Percentiles rank a stretch among this genome's conserved stretches.
phyloP scores from a whole-genome alignment of 1,140 invertebrate species.

The Gryon sp. region DNA sequence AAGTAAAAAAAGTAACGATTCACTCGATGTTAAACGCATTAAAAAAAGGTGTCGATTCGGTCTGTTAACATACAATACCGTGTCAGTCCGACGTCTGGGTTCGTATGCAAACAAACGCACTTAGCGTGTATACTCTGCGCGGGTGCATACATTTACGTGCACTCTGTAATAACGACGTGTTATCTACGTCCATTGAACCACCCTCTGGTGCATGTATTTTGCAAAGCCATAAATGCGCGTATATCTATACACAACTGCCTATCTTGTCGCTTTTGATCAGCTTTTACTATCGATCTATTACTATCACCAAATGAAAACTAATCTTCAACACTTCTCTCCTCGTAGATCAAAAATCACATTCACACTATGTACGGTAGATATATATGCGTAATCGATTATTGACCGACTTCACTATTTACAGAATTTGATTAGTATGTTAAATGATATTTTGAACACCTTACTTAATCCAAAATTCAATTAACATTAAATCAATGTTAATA shows the following conservation, averaged over 20 bases:
- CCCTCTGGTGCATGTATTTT: conserved; percentile 41
- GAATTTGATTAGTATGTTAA: no score
- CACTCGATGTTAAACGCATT: conserved; percentile 23
- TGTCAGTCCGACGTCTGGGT: conserved; percentile 33
- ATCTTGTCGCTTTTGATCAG: conserved; percentile 32
- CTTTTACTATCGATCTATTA: conserved; percentile 41
- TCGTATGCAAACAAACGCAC: conserved; percentile 60
- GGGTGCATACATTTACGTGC: conserved; percentile 47
- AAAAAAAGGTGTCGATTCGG: conserved; percentile 62
- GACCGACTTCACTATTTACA: no score
- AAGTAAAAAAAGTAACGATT: conserved; percentile 40
- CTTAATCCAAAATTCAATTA: no score
- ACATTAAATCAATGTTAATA: no score
- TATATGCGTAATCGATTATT: no score
- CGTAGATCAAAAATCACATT: conserved; percentile 22
- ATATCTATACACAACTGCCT: conserved; percentile 28
- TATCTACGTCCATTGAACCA: conserved; percentile 41
- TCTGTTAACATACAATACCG: conserved; percentile 63
- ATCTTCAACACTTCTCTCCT: conserved; percentile 25
- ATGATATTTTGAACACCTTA: no score
- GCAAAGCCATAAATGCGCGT: conserved; percentile 34
- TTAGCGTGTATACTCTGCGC: conserved; percentile 42
- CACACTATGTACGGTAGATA: no score
- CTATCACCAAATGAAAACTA: conserved; percentile 9
- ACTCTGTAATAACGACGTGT: conserved; percentile 36